Conservation (phyloP, 2,113 vertebrate genomes). For the Rutilus rutilus region DNA sequence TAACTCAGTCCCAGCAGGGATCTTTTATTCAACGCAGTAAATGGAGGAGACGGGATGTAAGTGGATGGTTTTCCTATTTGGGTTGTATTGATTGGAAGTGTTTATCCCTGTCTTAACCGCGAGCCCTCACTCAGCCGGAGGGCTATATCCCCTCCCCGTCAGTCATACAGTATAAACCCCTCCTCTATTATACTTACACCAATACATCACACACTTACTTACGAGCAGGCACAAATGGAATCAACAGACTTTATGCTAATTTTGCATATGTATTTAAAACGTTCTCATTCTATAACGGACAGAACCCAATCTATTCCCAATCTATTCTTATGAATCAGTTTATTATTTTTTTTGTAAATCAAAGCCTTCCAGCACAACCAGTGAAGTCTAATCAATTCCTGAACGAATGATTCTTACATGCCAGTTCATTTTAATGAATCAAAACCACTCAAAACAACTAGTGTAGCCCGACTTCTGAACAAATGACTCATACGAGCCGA, state of each 20-base stretch:
- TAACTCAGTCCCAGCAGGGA: constrained; percentile 64
- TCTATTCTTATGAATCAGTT: not conserved
- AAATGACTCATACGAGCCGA: too few relatives aligned
- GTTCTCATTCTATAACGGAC: not conserved
- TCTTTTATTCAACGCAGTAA: constrained; percentile 76
- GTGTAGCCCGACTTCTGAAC: too few relatives aligned
- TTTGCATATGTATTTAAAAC: not conserved
- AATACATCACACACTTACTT: not conserved
- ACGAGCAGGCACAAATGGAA: not conserved
- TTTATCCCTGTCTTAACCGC: constrained; percentile 79
- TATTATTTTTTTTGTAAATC: not conserved
- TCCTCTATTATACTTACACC: constrained; percentile 30
- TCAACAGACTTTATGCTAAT: not conserved
- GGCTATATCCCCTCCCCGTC: constrained; percentile 73
- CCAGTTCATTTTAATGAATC: too few relatives aligned
- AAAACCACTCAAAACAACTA: too few relatives aligned
- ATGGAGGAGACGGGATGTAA: constrained; percentile 76
- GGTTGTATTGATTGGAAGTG: constrained; percentile 84
- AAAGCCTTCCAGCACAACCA: not conserved
- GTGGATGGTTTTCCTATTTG: constrained; percentile 89
- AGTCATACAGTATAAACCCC: constrained; percentile 71
- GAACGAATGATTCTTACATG: too few relatives aligned
- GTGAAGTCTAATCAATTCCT: too few relatives aligned
- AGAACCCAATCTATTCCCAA: not conserved
- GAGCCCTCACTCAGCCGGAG: constrained; percentile 73